Conservation (phyloP, 2,888 invertebrate genomes). For the Netelia fuscicornis region DNA sequence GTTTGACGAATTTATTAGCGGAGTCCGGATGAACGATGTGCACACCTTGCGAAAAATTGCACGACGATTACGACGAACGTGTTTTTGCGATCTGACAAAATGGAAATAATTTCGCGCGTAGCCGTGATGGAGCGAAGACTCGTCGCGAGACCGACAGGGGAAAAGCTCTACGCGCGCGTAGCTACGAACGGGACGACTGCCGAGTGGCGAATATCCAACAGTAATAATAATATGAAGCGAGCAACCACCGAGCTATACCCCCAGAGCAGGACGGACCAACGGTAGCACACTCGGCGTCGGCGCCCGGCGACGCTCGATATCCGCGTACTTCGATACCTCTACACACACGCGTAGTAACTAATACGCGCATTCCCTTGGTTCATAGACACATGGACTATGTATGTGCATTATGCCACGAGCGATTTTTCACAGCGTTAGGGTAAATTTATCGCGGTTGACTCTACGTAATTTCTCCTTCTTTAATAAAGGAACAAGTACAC, state of each 20-base stretch:
- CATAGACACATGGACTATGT: neutral
- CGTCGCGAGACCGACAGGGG: neutral
- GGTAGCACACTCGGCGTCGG: conserved; percentile 61
- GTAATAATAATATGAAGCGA: neutral
- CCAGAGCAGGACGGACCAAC: neutral
- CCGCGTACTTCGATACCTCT: conserved; percentile 54
- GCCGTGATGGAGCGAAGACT: neutral
- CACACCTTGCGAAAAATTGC: neutral
- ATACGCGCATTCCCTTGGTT: neutral
- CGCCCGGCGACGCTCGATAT: conserved; percentile 78
- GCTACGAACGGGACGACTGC: neutral
- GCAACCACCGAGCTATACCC: neutral
- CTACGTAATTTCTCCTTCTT: too few species aligned
- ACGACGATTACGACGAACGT: neutral
- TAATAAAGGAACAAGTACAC: too few species aligned
- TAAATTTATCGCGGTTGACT: too few species aligned
- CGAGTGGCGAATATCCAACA: neutral
- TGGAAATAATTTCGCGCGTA: neutral
- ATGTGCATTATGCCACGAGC: neutral
- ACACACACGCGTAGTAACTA: neutral
- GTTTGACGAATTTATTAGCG: conserved; percentile 16
- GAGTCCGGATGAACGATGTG: neutral
- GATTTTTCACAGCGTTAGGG: too few species aligned
- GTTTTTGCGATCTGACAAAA: neutral
- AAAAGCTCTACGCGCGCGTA: neutral